Evolutionary conservation across 1,140 invertebrate species (phyloP).

Genomic region (Rhopalosiphum maidis): DNA sequence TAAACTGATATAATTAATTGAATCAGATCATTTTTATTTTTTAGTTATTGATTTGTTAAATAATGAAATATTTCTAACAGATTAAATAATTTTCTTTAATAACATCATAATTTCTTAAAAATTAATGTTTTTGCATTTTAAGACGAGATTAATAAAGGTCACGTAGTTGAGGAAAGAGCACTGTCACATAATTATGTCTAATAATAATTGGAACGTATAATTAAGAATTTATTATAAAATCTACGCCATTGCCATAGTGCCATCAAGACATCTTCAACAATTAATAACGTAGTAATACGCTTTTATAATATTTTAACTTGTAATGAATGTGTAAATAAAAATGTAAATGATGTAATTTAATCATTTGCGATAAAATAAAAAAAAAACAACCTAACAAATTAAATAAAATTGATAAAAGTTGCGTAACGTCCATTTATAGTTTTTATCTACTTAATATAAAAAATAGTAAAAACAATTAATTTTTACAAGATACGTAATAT

Average conservation of each 20-base stretch:
- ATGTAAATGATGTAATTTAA: not conserved
- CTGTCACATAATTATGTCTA: not conserved
- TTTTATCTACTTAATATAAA: not conserved
- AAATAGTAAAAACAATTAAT: not conserved
- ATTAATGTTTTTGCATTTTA: not conserved
- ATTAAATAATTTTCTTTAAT: not conserved
- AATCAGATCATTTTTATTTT: not conserved
- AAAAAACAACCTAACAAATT: not conserved
- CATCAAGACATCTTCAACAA: not conserved
- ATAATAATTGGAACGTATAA: not conserved
- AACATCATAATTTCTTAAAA: not conserved
- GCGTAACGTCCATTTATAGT: not conserved
- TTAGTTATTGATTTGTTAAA: not conserved
- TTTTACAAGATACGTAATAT: not conserved
- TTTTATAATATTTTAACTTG: not conserved
- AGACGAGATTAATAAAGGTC: not conserved
- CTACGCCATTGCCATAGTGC: not conserved
- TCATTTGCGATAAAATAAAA: not conserved
- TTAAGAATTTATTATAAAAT: not conserved
- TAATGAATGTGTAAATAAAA: not conserved
- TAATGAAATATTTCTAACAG: not conserved
- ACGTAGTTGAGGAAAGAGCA: too few relatives aligned
- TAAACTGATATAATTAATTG: not conserved
- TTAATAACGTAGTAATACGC: not conserved
- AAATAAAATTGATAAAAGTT: not conserved